Base-by-base conservation (phyloP, 1,140 invertebrate genomes). In the Atopsyche davidsoni region DNA sequence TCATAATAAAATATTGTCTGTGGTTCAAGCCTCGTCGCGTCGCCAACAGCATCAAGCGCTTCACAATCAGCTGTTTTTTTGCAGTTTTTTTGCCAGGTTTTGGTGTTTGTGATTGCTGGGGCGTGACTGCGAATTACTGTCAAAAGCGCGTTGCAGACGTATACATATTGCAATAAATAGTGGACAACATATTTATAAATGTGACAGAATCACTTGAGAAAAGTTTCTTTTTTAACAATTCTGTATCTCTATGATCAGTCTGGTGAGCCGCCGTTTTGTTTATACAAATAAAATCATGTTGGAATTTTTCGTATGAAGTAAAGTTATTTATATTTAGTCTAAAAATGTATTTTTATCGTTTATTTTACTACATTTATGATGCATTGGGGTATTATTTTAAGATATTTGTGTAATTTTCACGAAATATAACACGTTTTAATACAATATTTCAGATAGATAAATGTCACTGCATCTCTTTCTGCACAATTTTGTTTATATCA, bases 61-160 rank as follows among this genome's bases (percentile, higher is more conserved):
- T 51, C 32, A 28, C 44, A 52, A 52, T 52, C 50, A 52, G 50
- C 50, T 52, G 50, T 52, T 52, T 52, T 40, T 52, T 52, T 52
- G 50, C 50, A 52, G 50, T 52, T 52, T 52, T 52, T 52, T 52
- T 42, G 42, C 36, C 34, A 46, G 34, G 24, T 40, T 43, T 36
- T 42, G 42, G 38, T 41, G 23, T 49, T 38, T 49, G 38, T 35
- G 46, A 18, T 49, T 49, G 25, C 46, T 49, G 38, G 46, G 46
- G 46, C 46, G 46, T 49, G 46, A 49, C 46, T 42, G 18, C 46
- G 25, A 42, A 25, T 49, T 49, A 41, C 46, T 49, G 46, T 49
- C 46, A 49, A 49, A 49, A 41, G 39, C 23, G 23, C 28, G 21
- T 17, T 17, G 38, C 36, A 17, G 39, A 24, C 23, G 36, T 23